Conservation (phyloP, 2,797 vertebrate genomes). For the Chelmon rostratus region DNA sequence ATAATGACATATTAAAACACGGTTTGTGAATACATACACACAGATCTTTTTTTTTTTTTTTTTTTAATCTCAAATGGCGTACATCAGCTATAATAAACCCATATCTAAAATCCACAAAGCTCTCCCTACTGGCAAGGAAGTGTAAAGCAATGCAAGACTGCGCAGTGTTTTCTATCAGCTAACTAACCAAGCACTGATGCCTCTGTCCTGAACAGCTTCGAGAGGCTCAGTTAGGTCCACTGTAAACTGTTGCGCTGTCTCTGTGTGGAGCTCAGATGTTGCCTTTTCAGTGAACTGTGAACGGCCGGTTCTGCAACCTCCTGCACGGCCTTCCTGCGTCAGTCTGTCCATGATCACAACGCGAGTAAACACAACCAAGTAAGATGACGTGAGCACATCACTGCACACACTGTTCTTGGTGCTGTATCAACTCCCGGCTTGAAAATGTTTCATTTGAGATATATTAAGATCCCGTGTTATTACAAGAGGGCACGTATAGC, state of each 20-base stretch:
- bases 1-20: conserved; percentile 15
- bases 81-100: not conserved
- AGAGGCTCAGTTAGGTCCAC: conserved; percentile 22
- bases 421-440: not conserved
- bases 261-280: conserved; percentile 71
- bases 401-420: not conserved
- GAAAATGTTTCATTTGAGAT: conserved; percentile 10
- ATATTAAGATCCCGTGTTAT: not conserved
- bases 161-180: conserved; percentile 37
- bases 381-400: conserved; percentile 20
- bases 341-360: conserved; percentile 35
- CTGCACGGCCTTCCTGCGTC: conserved; percentile 26
- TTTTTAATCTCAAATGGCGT: not conserved
- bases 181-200: conserved; percentile 26
- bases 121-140: conserved; percentile 73
- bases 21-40: conserved; percentile 13
- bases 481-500: not conserved
- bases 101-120: conserved; percentile 55
- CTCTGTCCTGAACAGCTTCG: conserved; percentile 33
- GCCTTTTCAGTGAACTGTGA: conserved; percentile 72
- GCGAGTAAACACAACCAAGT: conserved; percentile 20
- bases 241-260: conserved; percentile 45
- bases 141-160: conserved; percentile 60
- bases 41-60: too few relatives aligned
- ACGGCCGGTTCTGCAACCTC: conserved; percentile 45